Evolutionary conservation across 2,113 vertebrate species (phyloP).

Genomic region (Erinaceus europaeus): DNA sequence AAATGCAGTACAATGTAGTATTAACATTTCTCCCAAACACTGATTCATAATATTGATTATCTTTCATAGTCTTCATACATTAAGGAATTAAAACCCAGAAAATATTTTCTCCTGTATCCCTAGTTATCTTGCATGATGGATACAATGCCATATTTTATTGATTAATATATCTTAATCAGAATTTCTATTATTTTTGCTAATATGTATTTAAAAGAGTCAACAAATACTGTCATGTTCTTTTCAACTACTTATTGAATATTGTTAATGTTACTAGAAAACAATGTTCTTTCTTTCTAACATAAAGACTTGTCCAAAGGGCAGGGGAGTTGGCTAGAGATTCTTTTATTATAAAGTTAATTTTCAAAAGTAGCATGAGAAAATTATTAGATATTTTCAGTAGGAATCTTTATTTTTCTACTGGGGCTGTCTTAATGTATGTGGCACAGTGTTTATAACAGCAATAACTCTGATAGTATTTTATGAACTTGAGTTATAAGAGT

Average conservation of each 20-base stretch:
- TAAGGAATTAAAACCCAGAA: slow-evolving; percentile 37
- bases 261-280: background rate
- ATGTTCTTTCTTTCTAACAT: background rate
- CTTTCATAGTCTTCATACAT: slow-evolving; percentile 18
- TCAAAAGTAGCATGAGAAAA: background rate
- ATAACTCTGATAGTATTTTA: background rate
- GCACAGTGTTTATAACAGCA: background rate
- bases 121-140: slow-evolving; percentile 36
- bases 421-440: background rate
- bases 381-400: background rate
- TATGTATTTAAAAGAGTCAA: background rate
- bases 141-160: background rate
- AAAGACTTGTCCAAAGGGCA: background rate
- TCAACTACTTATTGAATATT: slow-evolving; percentile 1
- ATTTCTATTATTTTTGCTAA: background rate
- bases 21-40: background rate
- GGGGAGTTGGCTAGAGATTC: too few species aligned
- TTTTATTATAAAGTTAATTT: background rate
- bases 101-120: background rate
- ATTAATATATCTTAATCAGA: slow-evolving; percentile 8
- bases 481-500: background rate
- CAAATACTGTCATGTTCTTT: background rate
- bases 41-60: slow-evolving; percentile 37
- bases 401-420: background rate
- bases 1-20: background rate